phyloP scores from a whole-genome alignment of 2,888 invertebrate species.

The Drosophila ezoana region DNA sequence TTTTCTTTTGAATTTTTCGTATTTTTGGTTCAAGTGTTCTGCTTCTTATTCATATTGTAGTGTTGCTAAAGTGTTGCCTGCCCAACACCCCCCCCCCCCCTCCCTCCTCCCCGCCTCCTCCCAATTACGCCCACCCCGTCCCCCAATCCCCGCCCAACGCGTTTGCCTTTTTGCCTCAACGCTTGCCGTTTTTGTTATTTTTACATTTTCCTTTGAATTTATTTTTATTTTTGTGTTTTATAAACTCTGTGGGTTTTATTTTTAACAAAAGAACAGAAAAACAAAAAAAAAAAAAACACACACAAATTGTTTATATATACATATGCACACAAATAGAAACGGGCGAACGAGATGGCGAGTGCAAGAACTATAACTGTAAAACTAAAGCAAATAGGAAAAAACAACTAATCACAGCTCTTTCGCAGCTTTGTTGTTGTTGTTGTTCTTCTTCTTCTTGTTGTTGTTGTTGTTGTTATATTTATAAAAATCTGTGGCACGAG shows the following conservation, averaged over 20 bases:
- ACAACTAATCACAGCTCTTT: constrained; percentile 26
- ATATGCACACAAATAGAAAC: constrained; percentile 51
- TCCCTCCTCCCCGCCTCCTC: not conserved
- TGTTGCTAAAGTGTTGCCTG: constrained; percentile 51
- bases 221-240: constrained; percentile 72
- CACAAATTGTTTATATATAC: constrained; percentile 1
- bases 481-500: constrained; percentile 64
- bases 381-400: constrained; percentile 4
- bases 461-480: constrained; percentile 32
- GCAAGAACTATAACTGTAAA: constrained; percentile 25
- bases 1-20: constrained; percentile 50
- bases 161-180: constrained; percentile 45
- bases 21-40: constrained; percentile 60
- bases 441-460: not conserved
- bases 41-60: constrained; percentile 23
- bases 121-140: constrained; percentile 1
- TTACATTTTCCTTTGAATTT: constrained; percentile 78
- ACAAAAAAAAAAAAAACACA: constrained; percentile 14
- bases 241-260: constrained; percentile 78
- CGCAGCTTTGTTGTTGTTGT: constrained; percentile 21
- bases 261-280: constrained; percentile 52
- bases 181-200: constrained; percentile 74
- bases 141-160: not conserved
- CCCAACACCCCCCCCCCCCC: not conserved
- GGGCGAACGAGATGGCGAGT: constrained; percentile 17